Percentiles rank a stretch among this genome's conserved stretches.
Evolutionary conservation across 1,140 invertebrate species (phyloP).

Genomic region (Portunus trituberculatus): DNA sequence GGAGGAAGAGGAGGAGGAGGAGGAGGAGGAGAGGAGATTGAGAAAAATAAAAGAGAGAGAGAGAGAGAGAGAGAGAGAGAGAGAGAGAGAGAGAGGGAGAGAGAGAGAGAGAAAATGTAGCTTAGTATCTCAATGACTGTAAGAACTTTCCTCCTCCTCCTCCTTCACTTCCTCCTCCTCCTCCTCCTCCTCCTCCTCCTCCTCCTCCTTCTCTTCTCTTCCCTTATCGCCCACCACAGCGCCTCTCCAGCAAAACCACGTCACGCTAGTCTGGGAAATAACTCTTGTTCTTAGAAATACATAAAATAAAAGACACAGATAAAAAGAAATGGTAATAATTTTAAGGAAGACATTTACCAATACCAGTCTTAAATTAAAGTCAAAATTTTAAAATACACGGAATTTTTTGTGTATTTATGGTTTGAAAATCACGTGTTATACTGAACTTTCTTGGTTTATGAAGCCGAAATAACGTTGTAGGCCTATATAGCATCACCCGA

Average conservation of each 20-base stretch:
- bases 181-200: not conserved
- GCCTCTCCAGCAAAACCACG: no score
- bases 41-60: not conserved
- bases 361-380: no score
- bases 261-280: no score
- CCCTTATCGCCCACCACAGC: not conserved
- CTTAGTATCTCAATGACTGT: not conserved
- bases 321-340: not conserved
- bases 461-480: no score
- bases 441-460: no score
- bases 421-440: no score
- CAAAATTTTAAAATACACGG: no score
- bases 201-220: not conserved
- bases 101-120: not conserved
- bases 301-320: no score
- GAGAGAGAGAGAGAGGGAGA: conserved; percentile 28
- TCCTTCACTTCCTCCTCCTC: not conserved
- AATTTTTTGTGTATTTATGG: no score
- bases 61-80: conserved; percentile 42
- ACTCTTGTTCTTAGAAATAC: no score
- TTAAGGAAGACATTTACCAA: no score
- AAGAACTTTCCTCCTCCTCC: not conserved
- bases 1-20: not conserved
- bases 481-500: no score
- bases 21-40: not conserved